Evolutionary conservation across 2,797 vertebrate genomes (phyloP), one percentile per base, ranked within the genome.

Genomic region (Melanotaenia trifasciata): DNA sequence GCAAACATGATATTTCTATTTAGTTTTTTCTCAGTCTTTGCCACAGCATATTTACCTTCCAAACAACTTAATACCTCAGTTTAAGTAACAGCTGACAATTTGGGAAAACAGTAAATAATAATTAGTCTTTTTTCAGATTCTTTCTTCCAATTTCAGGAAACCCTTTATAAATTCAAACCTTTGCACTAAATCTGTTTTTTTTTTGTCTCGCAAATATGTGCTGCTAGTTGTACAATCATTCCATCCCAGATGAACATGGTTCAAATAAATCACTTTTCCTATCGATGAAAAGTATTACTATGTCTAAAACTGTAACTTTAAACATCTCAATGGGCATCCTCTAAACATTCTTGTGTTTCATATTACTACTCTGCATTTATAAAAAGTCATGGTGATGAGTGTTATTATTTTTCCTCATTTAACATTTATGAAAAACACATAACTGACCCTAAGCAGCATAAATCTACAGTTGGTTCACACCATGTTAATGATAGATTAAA

Each of bases 341-440:
- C 20, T 57, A 22, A 57, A 67, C 56, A 30, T 35, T 28, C n/a
- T 11, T 22, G 38, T 33, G 38, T 40, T 60, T 20, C 14, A 18
- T 45, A 45, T 54, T 40, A 36, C 24, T 56, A 2, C 12, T 56
- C 8, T 35, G 30, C 6, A 22, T 59, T 3, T 56, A n/a, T 38
- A 38, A 60, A 40, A 32, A 54, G 40, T 50, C 64, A 33, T 40
- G 36, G 18, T 20, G 5, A 14, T 58, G 8, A 53, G 61, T 32
- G n/a, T 9, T 4, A 24, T 24, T 24, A 53, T 43, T 45, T 18
- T 59, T 68, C 4, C 51, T 58, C n/a, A 64, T 51, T 11, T 16
- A 66, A 58, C 30, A 61, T 18, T 65, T 4, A 11, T 28, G 67
- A 16, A 70, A 13, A 78, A 67, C 62, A 12, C 3, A 22, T 22